phyloP scores from a whole-genome alignment of 2,888 invertebrate species.

The Endotricha flammealis region DNA sequence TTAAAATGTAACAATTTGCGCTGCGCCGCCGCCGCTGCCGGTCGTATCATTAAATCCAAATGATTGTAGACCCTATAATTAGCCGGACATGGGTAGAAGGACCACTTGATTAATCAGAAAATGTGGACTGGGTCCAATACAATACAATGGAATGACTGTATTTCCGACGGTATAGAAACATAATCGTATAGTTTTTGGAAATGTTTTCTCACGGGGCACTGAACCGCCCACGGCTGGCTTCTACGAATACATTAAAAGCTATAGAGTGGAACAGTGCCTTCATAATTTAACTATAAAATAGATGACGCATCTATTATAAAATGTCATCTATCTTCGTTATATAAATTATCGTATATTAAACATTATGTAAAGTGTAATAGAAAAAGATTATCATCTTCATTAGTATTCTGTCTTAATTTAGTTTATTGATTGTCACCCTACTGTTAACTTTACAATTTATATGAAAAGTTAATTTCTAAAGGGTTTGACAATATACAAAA shows the following conservation, averaged over 20 bases:
- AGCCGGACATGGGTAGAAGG: constrained; percentile 9
- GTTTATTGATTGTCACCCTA: neutral
- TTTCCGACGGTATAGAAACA: constrained; percentile 41
- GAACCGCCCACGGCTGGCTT: constrained; percentile 51
- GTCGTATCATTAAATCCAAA: neutral
- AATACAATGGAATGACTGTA: constrained; percentile 34
- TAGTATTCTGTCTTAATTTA: neutral
- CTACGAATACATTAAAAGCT: constrained; percentile 61
- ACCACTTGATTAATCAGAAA: constrained; percentile 17
- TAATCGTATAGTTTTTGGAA: constrained; percentile 51
- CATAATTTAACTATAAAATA: constrained; percentile 56
- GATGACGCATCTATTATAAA: constrained; percentile 40
- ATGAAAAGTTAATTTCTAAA: no score
- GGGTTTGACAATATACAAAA: no score
- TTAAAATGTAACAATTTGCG: no score
- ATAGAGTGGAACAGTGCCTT: constrained; percentile 57
- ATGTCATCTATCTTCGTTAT: constrained; percentile 27
- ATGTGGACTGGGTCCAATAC: constrained; percentile 31
- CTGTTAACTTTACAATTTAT: neutral
- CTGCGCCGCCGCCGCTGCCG: no score
- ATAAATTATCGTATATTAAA: constrained; percentile 11
- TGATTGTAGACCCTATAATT: constrained; percentile 11
- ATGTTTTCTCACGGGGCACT: constrained; percentile 63
- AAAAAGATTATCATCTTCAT: constrained; percentile 5
- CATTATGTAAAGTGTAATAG: constrained; percentile 1